Percentiles rank a stretch among this genome's conserved stretches.
These are phyloP conservation scores for Norana najaformis DNA, from an alignment of 2,888 invertebrate species.

Conservation along the genomic window DNA sequence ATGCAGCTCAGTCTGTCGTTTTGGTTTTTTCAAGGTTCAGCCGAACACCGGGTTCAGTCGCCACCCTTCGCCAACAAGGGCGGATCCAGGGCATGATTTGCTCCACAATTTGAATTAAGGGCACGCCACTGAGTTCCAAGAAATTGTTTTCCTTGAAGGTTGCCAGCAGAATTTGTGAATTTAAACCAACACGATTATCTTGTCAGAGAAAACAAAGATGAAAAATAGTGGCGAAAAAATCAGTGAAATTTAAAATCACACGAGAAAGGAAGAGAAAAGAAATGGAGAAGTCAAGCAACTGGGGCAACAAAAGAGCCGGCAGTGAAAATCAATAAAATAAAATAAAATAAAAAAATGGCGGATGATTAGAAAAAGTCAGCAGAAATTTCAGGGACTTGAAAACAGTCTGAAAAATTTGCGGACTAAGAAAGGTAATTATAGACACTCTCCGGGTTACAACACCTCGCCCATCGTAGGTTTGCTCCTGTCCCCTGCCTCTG, in stretches of 20 bases:
- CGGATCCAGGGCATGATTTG: neutral
- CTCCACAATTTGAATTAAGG: neutral
- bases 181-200: neutral
- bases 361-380: neutral
- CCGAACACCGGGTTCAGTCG: neutral
- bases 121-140: neutral
- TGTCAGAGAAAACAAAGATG: neutral
- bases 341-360: neutral
- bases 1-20: neutral
- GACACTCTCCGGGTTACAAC: neutral
- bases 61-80: neutral
- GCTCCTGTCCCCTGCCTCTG: no score
- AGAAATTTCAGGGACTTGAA: neutral
- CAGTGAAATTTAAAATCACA: neutral
- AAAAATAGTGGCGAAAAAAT: neutral
- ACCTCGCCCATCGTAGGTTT: neutral
- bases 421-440: neutral
- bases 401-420: neutral
- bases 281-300: neutral
- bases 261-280: neutral
- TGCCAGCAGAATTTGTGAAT: neutral
- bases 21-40: neutral
- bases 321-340: neutral
- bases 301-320: neutral
- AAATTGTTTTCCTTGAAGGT: no score